phyloP scores from a whole-genome alignment of 2,888 invertebrate species.

The Aromia moschata region DNA sequence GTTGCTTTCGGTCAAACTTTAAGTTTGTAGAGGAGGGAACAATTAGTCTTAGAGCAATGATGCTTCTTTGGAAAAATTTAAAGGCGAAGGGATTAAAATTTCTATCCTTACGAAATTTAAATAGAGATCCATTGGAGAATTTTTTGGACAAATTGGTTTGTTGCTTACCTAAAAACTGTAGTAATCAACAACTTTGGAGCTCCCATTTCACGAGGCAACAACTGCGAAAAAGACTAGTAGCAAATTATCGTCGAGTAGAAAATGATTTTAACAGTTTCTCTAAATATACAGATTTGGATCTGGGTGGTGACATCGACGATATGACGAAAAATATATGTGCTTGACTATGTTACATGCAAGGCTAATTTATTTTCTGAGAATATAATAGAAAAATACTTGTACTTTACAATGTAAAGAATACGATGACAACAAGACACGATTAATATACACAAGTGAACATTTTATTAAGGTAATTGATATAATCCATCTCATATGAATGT shows the following conservation, averaged over 20 bases:
- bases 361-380: neutral
- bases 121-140: constrained; percentile 34
- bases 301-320: neutral
- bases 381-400: neutral
- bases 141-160: too few species aligned
- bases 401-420: neutral
- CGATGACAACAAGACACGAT: neutral
- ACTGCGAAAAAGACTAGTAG: constrained; percentile 29
- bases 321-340: neutral
- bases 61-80: constrained; percentile 12
- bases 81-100: constrained; percentile 4
- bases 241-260: neutral
- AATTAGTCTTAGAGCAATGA: constrained; percentile 16
- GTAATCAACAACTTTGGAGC: constrained; percentile 28
- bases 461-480: constrained; percentile 2
- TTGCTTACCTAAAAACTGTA: constrained; percentile 31
- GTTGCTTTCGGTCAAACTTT: constrained; percentile 1
- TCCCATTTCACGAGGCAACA: constrained; percentile 9
- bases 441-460: constrained; percentile 1
- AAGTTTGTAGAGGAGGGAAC: constrained; percentile 23
- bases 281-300: neutral
- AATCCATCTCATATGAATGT: neutral
- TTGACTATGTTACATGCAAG: neutral
- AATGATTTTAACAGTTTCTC: neutral
- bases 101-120: constrained; percentile 1